These are phyloP conservation scores for Stichopus chloronotus DNA, from an alignment of 35 echinoderm and acorn worm species.

Conservation along the genomic window DNA sequence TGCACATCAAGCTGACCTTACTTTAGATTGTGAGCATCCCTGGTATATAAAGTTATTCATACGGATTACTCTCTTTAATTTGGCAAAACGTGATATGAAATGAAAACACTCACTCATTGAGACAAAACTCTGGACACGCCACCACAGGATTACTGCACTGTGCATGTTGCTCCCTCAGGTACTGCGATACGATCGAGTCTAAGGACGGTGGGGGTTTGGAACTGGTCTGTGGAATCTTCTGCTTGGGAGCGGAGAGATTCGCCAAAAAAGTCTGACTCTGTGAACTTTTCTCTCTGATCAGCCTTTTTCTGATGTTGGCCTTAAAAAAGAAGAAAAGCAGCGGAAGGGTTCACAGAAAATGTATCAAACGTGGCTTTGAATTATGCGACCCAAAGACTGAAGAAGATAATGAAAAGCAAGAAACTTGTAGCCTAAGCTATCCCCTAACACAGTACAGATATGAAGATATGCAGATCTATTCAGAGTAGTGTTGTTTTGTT, in stretches of 20 bases:
- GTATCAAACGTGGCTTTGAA: neutral
- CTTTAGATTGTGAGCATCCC: too few relatives aligned
- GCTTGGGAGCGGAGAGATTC: constrained; percentile 32
- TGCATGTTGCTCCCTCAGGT: constrained; percentile 93
- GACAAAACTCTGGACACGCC: constrained; percentile 88
- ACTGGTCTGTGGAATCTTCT: constrained; percentile 24
- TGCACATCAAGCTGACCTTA: too few relatives aligned
- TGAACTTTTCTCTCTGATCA: constrained; percentile 71
- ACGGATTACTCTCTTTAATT: too few relatives aligned
- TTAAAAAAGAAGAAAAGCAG: constrained; percentile 10
- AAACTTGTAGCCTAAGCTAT: too few relatives aligned
- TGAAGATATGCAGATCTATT: too few relatives aligned
- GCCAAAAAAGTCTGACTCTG: constrained; percentile 58
- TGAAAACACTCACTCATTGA: constrained; percentile 80
- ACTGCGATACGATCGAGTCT: constrained; percentile 87
- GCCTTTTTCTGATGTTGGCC: constrained; percentile 48
- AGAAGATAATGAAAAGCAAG: neutral
- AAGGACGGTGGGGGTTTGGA: constrained; percentile 73
- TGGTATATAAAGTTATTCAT: too few relatives aligned
- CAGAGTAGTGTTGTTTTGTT: too few relatives aligned
- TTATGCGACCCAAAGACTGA: neutral
- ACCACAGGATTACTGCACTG: constrained; percentile 94
- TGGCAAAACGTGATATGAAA: too few relatives aligned
- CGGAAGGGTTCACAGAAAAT: neutral
- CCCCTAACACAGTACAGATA: too few relatives aligned